A percentile compares a stretch with the other conserved stretches of the same genome.
These are phyloP conservation scores for Caenorhabditis panamensis DNA, from an alignment of 2,888 invertebrate species.

Conservation along the genomic window DNA sequence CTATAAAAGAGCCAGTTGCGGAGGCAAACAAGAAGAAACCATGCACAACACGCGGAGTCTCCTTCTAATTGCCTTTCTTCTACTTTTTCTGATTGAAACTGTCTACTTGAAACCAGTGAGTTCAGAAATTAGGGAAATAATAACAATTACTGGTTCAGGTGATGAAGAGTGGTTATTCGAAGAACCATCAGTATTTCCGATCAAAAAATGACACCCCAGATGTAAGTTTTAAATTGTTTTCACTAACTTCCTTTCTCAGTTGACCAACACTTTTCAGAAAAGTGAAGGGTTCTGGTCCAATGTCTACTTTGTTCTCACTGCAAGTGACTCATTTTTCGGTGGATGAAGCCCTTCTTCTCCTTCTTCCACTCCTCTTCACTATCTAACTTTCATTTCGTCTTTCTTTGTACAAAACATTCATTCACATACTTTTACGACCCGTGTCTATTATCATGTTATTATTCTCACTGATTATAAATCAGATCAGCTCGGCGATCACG, in stretches of 20 bases:
- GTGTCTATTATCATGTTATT: slow-evolving; percentile 15
- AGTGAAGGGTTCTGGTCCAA: slow-evolving; percentile 50
- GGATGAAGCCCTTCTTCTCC: slow-evolving; percentile 10
- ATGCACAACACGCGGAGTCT: not conserved
- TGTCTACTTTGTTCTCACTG: slow-evolving; percentile 46
- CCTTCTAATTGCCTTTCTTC: slow-evolving; percentile 14
- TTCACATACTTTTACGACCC: slow-evolving; percentile 29
- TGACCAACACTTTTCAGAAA: slow-evolving; percentile 6
- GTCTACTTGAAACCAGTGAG: slow-evolving; percentile 16
- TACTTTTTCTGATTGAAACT: not conserved
- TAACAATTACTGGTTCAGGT: slow-evolving; percentile 19
- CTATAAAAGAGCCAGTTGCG: slow-evolving; percentile 26
- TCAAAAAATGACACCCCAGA: not conserved
- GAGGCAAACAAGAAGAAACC: not conserved
- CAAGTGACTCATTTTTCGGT: slow-evolving; percentile 57
- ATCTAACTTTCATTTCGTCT: not conserved
- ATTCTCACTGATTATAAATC: slow-evolving; percentile 24
- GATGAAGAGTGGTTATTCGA: slow-evolving; percentile 53
- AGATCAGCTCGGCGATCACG: slow-evolving; percentile 20
- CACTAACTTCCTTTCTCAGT: too few species aligned
- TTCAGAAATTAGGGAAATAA: too few species aligned
- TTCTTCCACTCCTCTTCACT: not conserved
- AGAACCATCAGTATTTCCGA: slow-evolving; percentile 46
- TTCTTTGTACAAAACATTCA: slow-evolving; percentile 30
- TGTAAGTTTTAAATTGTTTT: slow-evolving; percentile 16